Evolutionary conservation across 2,113 vertebrate species (phyloP).

Genomic region (Micronycteris hirsuta): DNA sequence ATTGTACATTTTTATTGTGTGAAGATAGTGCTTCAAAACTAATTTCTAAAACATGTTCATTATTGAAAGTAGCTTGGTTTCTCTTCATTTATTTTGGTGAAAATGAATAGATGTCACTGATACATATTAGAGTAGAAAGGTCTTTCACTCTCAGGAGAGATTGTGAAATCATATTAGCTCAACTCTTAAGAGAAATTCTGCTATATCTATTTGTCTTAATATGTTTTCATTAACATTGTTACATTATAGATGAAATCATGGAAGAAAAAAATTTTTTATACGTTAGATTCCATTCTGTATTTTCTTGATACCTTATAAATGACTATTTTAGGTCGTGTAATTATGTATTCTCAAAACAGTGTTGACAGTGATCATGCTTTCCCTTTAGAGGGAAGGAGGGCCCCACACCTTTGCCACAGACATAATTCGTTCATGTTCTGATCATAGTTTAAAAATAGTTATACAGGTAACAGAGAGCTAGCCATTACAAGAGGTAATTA

Average conservation of each 20-base stretch:
- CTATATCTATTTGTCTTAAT: neutral
- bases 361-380: neutral
- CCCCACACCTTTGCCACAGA: neutral
- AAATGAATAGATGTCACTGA: neutral
- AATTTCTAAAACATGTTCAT: neutral
- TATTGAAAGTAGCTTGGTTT: neutral
- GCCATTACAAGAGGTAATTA: neutral
- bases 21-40: neutral
- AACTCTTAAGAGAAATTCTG: constrained; percentile 14
- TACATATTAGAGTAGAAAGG: neutral
- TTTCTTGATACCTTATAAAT: constrained; percentile 25
- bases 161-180: neutral
- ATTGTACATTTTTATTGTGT: neutral
- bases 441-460: constrained; percentile 8
- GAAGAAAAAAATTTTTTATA: neutral
- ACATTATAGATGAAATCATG: neutral
- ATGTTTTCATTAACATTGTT: neutral
- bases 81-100: neutral
- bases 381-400: neutral
- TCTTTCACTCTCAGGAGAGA: neutral
- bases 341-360: neutral
- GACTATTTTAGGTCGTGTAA: neutral
- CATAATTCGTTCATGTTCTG: neutral
- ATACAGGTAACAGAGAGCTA: neutral
- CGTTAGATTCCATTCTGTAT: neutral